Conservation (phyloP, 2,888 invertebrate genomes). For the Calameuta pallipes region DNA sequence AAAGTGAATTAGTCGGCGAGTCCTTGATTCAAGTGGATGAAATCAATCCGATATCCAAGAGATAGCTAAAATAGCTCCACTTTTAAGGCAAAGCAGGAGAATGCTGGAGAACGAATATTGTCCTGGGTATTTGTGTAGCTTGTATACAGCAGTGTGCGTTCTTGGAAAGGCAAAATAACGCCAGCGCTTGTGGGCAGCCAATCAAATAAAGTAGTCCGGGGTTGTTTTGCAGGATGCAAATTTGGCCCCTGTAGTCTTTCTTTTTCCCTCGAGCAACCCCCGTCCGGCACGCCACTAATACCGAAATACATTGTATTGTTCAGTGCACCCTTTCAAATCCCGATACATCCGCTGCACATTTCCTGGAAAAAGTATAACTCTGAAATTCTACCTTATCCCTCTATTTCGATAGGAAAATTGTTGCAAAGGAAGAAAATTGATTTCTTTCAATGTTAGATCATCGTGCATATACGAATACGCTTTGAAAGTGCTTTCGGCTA, state of each 20-base stretch:
- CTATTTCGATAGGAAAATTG: not conserved
- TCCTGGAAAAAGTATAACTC: not conserved
- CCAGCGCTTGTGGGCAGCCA: constrained; percentile 42
- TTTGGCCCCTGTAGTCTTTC: constrained; percentile 46
- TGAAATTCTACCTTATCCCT: not conserved
- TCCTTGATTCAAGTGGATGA: not conserved
- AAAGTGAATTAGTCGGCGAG: not conserved
- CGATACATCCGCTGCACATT: constrained; percentile 22
- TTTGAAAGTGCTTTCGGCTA: not conserved
- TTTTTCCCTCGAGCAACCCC: constrained; percentile 9
- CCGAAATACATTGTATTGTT: constrained; percentile 34
- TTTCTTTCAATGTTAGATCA: not conserved
- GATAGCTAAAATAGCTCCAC: not conserved
- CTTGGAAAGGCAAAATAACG: not conserved
- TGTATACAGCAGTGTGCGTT: not conserved
- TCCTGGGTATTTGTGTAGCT: not conserved
- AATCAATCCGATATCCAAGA: not conserved
- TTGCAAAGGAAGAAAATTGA: not conserved
- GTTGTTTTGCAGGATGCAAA: constrained; percentile 58
- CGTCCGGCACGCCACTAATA: constrained; percentile 17
- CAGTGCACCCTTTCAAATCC: constrained; percentile 40
- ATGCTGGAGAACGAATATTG: not conserved
- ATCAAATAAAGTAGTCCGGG: constrained; percentile 61
- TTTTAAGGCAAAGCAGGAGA: not conserved
- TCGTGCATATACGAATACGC: not conserved